phyloP scores from a whole-genome alignment of 2,797 vertebrate species.

The Poecilia gillii region DNA sequence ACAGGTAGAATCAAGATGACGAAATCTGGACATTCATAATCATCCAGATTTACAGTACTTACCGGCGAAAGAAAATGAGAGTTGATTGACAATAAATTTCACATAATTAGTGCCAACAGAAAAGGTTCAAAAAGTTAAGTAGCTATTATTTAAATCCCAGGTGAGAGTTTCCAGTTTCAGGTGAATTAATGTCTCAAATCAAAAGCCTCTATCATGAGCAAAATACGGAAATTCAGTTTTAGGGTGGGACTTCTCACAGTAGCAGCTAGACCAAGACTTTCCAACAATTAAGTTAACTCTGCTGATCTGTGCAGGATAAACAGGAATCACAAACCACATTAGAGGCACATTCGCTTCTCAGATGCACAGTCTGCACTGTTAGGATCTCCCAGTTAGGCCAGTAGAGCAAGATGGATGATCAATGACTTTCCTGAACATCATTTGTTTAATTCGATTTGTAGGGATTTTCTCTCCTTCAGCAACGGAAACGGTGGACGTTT shows the following conservation, averaged over 20 bases:
- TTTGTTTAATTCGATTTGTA: conserved; percentile 80
- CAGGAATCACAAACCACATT: conserved; percentile 81
- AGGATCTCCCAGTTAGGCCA: conserved; percentile 73
- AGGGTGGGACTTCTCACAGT: conserved; percentile 51
- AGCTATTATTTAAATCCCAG: conserved; percentile 41
- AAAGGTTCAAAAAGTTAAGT: conserved; percentile 28
- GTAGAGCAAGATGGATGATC: conserved; percentile 71
- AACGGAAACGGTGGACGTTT: conserved; percentile 63
- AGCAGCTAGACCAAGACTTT: conserved; percentile 68
- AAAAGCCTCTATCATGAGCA: conserved; percentile 20
- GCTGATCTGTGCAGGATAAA: conserved; percentile 82
- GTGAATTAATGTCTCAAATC: conserved; percentile 46
- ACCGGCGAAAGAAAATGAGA: conserved; percentile 34
- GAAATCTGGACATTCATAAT: conserved; percentile 34
- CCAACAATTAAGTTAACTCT: conserved; percentile 78
- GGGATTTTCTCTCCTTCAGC: conserved; percentile 75
- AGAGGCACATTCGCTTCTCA: conserved; percentile 79
- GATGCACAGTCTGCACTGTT: conserved; percentile 72
- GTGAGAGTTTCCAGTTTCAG: conserved; percentile 36
- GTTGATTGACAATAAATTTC: conserved; percentile 52
- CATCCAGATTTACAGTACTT: conserved; percentile 43
- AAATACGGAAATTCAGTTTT: conserved; percentile 42
- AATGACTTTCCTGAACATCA: conserved; percentile 73
- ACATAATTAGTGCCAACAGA: conserved; percentile 42
- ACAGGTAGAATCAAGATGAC: conserved; percentile 28